Base-by-base conservation (phyloP, 1,140 invertebrate species). In the Papilio dardanus region DNA sequence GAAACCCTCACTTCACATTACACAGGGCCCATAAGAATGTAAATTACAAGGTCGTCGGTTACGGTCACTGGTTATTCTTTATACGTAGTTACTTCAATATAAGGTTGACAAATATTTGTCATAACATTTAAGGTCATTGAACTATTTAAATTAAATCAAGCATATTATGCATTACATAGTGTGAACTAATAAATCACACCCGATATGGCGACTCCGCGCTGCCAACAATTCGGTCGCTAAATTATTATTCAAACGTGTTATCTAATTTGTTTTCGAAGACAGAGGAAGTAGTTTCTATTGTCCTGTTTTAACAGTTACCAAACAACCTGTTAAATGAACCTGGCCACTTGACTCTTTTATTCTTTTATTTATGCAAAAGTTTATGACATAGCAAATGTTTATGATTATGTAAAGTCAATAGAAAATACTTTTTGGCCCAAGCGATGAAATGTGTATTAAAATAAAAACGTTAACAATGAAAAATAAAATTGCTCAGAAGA, bases 261-360 rank as follows among this genome's bases (percentile, higher is more conserved):
- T 88, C 86, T 90, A 91, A 90, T 91, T 88, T 90, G 89, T 91
- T 81, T 91, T 88, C 28, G 80, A 81, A 84, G 82, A 82, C 86
- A 83, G 79, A 91, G 89, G 89, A 92, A 91, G 86, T 88, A 74
- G 78, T 76, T 84, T 83, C 80, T 83, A 85, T 77, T 76, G 87
- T 89, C 83, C 89, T 84, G 79, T 88, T 84, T 84, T 67, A 79
- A 80, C 82, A 42, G 77, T 81, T 83, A 79, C 75, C 77, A 81
- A 79, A 62, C 83, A 81, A 85, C 81, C 80, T 82, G 80, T 69
- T 19, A 40, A 35, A n/a, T 66, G 65, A 74, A n/a, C n/a, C 35
- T 58, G 37, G 54, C 69, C 71, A 76, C 16, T 62, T 24, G 50
- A 31, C 54, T 62, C 42, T n/a, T n/a, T 50, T 66, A 75, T 6